Base-by-base conservation (phyloP, 2,888 invertebrate species). In the Halictus quadricinctus region DNA sequence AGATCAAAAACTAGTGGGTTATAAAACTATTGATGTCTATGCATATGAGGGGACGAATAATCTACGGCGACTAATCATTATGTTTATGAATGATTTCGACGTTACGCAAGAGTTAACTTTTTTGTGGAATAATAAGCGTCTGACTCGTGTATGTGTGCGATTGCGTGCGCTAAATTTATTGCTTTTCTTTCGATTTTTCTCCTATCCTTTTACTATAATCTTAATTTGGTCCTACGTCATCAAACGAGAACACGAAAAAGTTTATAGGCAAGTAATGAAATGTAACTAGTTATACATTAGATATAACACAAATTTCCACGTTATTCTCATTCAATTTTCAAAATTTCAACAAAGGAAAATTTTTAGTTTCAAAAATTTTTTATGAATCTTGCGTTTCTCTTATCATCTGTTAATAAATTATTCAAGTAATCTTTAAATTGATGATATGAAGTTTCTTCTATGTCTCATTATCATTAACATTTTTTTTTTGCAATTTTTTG, bases 31-130 rank as follows among this genome's bases (percentile, higher is more conserved):
- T 21, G 21, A 41, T 69, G 41, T 21, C 21, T 41, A 46, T 25
- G 29, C 58, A 6, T 8, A 75, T 36, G 58, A 75, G 70, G 58
- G 54, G 50, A 78, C 43, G 25, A 58, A 58, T 46, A 78, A 46
- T 58, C 43, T 43, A 54, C 29, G 58, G 72, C 29, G 48, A 50
- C 21, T 43, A n/a, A 58, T 54, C 29, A 58, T 58, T 72, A 58
- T 41, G 29, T 76, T 46, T 46, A 72, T 43, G 54, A 70, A 70
- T 21, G 29, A 21, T 46, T 78, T 29, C 25, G 43, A 10, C 8
- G 29, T 72, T 58, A 60, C 29, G 43, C 54, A 72, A 72, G 13
- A 58, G 69, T 69, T 21, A 10, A 41, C 41, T 7, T 29, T 64
- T 69, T 69, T 69, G 41, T 41, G 10, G 36, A 69, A 36, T 69